Base-by-base conservation (phyloP, 2,888 invertebrate genomes). In the Abscondita cerata region DNA sequence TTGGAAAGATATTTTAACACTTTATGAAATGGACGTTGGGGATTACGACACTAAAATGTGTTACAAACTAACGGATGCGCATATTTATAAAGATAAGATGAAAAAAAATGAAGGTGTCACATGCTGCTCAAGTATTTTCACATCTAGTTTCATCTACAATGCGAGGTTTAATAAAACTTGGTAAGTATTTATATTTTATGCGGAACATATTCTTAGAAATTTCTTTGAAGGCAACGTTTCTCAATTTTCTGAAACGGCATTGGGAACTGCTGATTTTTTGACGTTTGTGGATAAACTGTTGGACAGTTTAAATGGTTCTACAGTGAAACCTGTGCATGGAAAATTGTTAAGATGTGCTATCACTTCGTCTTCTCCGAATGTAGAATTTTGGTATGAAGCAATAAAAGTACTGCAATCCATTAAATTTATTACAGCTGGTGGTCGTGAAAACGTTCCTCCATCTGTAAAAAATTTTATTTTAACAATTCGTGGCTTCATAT, bases 211-310 rank as follows among this genome's bases (percentile, higher is more conserved):
- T 36, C 11, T n/a, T 36, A 36, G 36, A 11, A n/a, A n/a, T n/a
- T n/a, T n/a, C n/a, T n/a, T n/a, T n/a, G n/a, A n/a, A n/a, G n/a
- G n/a, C n/a, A n/a, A n/a, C n/a, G n/a, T n/a, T n/a, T n/a, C n/a
- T n/a, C n/a, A n/a, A n/a, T 13, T 40, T 13, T 15, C 40, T 6
- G 15, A 40, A 15, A 13, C 13, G 12, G 40, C 40, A 3, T 15
- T 12, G 13, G 55, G 15, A 34, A 65, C 64, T 15, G 61, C 62
- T 65, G 20, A 40, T 40, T 59, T 65, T 20, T 9, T 62, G 9
- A n/a, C 59, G 2, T 66, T 65, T 56, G 3, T 62, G 2, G 64
- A 66, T 12, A 57, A 65, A 31, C 16, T 66, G n/a, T 66, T 66
- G 19, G 66, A 65, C 33, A 55, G 58, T 19, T 54, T 66, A 12